These are phyloP conservation scores for Falcunculus frontatus DNA, from an alignment of 2,113 vertebrate species.

Conservation along the genomic window DNA sequence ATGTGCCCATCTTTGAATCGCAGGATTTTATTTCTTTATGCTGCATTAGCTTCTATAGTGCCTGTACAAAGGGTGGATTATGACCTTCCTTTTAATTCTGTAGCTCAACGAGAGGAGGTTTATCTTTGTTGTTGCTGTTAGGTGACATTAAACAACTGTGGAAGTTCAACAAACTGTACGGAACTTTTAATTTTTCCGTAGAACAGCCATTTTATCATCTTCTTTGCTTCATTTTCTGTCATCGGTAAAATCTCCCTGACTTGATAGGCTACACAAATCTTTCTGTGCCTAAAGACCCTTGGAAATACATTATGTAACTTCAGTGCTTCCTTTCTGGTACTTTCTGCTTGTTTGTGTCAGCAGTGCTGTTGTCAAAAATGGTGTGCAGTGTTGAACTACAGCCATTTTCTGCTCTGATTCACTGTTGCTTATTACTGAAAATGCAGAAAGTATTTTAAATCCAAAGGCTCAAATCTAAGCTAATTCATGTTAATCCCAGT, in stretches of 20 bases:
- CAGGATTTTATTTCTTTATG: background rate
- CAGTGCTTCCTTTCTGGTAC: background rate
- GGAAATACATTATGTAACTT: background rate
- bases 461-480: background rate
- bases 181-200: background rate
- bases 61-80: background rate
- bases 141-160: background rate
- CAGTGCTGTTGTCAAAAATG: background rate
- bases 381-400: background rate
- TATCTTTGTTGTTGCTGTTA: background rate
- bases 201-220: background rate
- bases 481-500: background rate
- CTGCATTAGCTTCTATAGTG: background rate
- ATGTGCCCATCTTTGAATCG: background rate
- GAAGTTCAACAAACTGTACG: background rate
- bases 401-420: background rate
- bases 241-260: background rate
- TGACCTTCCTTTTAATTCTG: constrained; percentile 1
- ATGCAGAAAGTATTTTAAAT: background rate
- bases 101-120: background rate
- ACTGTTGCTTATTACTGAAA: background rate
- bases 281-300: background rate
- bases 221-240: background rate
- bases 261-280: background rate
- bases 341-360: background rate